Evolutionary conservation across 30 jellyfish, hydroid and myxozoan genomes (phyloP).

Genomic region (Turritopsis dohrnii): DNA sequence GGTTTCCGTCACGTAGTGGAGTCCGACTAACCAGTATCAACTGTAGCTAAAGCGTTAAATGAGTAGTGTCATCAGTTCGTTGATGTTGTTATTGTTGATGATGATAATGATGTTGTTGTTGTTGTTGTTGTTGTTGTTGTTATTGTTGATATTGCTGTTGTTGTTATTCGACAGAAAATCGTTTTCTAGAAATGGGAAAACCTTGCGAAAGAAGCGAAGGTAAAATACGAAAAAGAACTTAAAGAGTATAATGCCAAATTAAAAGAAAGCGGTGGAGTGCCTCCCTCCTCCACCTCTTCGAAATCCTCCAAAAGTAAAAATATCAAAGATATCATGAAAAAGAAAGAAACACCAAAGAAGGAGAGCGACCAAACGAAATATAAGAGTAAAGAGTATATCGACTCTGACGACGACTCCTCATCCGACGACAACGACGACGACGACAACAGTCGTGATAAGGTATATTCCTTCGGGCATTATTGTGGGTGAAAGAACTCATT

Average conservation of each 20-base stretch:
- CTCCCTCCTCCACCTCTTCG: slow-evolving; percentile 13
- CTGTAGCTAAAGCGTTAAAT: too few relatives aligned
- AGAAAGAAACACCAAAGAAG: slow-evolving; percentile 38
- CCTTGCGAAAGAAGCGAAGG: slow-evolving; percentile 57
- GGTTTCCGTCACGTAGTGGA: too few relatives aligned
- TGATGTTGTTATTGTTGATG: too few relatives aligned
- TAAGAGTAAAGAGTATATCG: slow-evolving; percentile 89
- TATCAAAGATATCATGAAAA: slow-evolving; percentile 18
- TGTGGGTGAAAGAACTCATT: too few relatives aligned
- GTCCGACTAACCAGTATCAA: too few relatives aligned
- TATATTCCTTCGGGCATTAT: too few relatives aligned
- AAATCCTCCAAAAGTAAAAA: slow-evolving; percentile 31
- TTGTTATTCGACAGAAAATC: background rate
- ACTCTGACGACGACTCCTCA: slow-evolving; percentile 50
- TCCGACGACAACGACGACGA: slow-evolving; percentile 49
- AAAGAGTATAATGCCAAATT: slow-evolving; percentile 39
- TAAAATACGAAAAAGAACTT: slow-evolving; percentile 53
- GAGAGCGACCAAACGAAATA: slow-evolving; percentile 31
- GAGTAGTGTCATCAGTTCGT: too few relatives aligned
- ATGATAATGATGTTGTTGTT: too few relatives aligned
- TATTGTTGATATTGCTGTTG: too few relatives aligned
- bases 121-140: background rate
- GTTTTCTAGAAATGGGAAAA: slow-evolving; percentile 61
- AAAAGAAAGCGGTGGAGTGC: slow-evolving; percentile 39
- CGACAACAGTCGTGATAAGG: background rate